Percentiles rank a stretch among this genome's conserved stretches.
These are phyloP conservation scores for Synanthedon myopaeformis DNA, from an alignment of 2,888 invertebrate species.

Conservation along the genomic window DNA sequence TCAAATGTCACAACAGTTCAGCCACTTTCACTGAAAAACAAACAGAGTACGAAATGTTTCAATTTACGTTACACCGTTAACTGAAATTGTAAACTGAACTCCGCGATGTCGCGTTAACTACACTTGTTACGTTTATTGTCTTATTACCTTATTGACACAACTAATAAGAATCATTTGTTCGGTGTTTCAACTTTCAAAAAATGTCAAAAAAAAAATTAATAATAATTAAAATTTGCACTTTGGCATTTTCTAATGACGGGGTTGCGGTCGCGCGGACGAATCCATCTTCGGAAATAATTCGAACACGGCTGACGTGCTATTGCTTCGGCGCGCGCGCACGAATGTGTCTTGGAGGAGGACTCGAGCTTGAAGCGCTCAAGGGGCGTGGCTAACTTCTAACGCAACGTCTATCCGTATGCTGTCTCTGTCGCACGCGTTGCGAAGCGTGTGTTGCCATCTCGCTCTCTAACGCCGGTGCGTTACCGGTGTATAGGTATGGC, in stretches of 20 bases:
- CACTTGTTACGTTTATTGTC: slow-evolving; percentile 26
- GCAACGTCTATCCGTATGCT: slow-evolving; percentile 51
- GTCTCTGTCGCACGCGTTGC: slow-evolving; percentile 24
- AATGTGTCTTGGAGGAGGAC: slow-evolving; percentile 62
- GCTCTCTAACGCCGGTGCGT: slow-evolving; percentile 51
- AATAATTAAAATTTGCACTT: slow-evolving; percentile 1
- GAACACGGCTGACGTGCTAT: slow-evolving; percentile 34
- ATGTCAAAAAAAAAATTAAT: slow-evolving; percentile 5
- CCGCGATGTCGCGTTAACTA: slow-evolving; percentile 19
- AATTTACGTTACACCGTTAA: slow-evolving; percentile 40
- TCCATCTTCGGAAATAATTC: slow-evolving; percentile 34
- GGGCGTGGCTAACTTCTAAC: slow-evolving; percentile 64
- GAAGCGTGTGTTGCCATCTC: slow-evolving; percentile 20
- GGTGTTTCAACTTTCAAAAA: slow-evolving; percentile 3
- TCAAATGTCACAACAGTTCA: slow-evolving; percentile 58
- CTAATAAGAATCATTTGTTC: slow-evolving; percentile 6
- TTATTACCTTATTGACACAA: slow-evolving; percentile 7
- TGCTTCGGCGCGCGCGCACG: slow-evolving; percentile 62
- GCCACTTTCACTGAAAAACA: slow-evolving; percentile 52
- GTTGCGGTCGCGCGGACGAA: slow-evolving; percentile 38
- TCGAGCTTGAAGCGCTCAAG: slow-evolving; percentile 38
- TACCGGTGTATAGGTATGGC: slow-evolving; percentile 32
- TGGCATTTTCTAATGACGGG: slow-evolving; percentile 7
- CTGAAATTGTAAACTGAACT: slow-evolving; percentile 53
- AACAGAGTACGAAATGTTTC: slow-evolving; percentile 30